Percentiles rank a stretch among this genome's conserved stretches.
phyloP scores from a whole-genome alignment of 2,797 vertebrate genomes.

The Presbytis comata region DNA sequence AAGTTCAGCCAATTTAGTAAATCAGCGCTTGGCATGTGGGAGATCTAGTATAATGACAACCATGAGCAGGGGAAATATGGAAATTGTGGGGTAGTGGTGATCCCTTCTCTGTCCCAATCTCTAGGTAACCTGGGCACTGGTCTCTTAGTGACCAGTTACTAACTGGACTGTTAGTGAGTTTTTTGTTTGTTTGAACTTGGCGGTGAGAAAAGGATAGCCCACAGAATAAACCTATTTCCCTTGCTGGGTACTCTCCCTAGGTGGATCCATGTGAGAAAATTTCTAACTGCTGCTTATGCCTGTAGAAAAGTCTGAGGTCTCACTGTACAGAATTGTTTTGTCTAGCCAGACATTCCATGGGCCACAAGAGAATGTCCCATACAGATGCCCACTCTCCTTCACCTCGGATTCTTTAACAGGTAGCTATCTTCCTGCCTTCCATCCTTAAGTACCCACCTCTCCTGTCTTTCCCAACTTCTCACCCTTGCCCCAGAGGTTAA shows the following conservation, averaged over 20 bases:
- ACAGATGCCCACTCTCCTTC: neutral
- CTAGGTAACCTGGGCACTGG: neutral
- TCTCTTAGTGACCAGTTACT: neutral
- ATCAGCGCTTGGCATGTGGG: neutral
- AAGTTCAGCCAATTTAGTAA: neutral
- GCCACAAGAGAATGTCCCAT: neutral
- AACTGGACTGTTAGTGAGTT: neutral
- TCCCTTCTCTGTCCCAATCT: neutral
- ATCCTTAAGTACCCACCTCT: neutral
- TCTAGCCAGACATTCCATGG: neutral
- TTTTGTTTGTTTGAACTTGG: neutral
- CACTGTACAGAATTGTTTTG: neutral
- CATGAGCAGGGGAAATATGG: neutral
- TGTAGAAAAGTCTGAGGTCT: neutral
- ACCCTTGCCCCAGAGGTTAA: neutral
- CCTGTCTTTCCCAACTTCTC: neutral
- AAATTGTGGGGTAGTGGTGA: neutral
- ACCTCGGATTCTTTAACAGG: neutral
- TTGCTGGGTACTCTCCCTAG: neutral
- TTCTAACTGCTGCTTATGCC: neutral
- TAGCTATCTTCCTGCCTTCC: neutral
- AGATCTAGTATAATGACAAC: neutral
- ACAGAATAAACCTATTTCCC: neutral
- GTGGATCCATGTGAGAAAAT: neutral
- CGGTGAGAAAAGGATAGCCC: accelerated